Evolutionary conservation across 2,797 vertebrate genomes (phyloP).

Genomic region (Lepus oiostolus): DNA sequence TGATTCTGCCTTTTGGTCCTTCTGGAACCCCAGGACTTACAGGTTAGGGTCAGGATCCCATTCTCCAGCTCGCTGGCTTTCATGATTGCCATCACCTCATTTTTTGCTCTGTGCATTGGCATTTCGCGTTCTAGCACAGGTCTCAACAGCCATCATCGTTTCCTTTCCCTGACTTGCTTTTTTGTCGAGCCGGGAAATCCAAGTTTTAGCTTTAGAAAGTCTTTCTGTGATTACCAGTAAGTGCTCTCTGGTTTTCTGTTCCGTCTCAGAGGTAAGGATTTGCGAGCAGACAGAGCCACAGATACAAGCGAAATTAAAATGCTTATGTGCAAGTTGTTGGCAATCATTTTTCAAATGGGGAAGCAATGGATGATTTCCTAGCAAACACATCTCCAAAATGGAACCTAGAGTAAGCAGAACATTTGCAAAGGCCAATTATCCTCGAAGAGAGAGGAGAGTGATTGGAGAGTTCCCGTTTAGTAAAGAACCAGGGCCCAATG

Average conservation of each 20-base stretch:
- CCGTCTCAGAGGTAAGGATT: not conserved
- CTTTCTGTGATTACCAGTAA: not conserved
- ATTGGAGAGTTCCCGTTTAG: not conserved
- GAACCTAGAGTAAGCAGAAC: conserved; percentile 29
- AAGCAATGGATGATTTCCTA: conserved; percentile 24
- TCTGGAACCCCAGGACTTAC: not conserved
- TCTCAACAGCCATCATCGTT: not conserved
- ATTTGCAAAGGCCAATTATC: not conserved
- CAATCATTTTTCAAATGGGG: conserved; percentile 16
- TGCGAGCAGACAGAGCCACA: conserved; percentile 3
- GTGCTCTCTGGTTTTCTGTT: conserved; percentile 26
- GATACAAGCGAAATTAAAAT: conserved; percentile 2
- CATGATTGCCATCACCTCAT: not conserved
- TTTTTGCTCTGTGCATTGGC: not conserved
- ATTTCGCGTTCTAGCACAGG: not conserved
- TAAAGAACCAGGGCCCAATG: not conserved
- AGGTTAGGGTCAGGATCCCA: not conserved
- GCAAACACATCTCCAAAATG: not conserved
- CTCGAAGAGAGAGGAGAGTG: not conserved
- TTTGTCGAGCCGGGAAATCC: not conserved
- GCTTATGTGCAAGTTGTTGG: not conserved
- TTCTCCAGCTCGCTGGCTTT: not conserved
- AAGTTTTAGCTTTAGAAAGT: conserved; percentile 8
- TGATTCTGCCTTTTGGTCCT: not conserved
- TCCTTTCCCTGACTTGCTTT: not conserved